Evolutionary conservation across 1,140 invertebrate species (phyloP).

Genomic region (Macrocentrus cingulum): DNA sequence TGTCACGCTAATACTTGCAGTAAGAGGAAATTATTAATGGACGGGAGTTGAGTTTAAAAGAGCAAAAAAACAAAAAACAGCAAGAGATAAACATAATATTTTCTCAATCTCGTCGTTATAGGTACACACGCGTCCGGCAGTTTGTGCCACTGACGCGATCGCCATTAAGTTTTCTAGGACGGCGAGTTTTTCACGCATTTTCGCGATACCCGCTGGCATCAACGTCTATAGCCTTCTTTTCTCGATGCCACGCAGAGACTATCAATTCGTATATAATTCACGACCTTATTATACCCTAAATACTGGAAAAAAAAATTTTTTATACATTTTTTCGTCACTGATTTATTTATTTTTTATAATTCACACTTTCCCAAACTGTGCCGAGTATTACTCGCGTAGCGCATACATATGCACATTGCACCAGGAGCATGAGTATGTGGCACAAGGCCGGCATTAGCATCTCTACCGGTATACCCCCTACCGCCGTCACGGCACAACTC

Average conservation of each 20-base stretch:
- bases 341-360: too few species aligned
- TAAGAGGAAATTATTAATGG: too few species aligned
- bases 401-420: conserved; percentile 33
- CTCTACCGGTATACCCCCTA: conserved; percentile 58
- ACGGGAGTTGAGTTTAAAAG: not conserved
- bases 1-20: too few species aligned
- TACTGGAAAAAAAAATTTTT: conserved; percentile 22
- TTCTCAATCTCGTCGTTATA: conserved; percentile 2
- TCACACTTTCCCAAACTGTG: too few species aligned
- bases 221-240: conserved; percentile 30
- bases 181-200: conserved; percentile 38
- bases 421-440: conserved; percentile 51
- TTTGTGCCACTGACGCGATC: conserved; percentile 32
- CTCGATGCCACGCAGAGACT: too few species aligned
- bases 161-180: conserved; percentile 35
- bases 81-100: not conserved
- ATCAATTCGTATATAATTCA: conserved; percentile 18
- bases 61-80: not conserved
- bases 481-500: conserved; percentile 49
- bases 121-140: conserved; percentile 22
- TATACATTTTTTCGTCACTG: too few species aligned
- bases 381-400: conserved; percentile 6
- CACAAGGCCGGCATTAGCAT: conserved; percentile 60
- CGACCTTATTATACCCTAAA: conserved; percentile 28
- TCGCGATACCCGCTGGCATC: conserved; percentile 27